Evolutionary conservation across 2,113 vertebrate species (phyloP).

Genomic region (Eublepharis macularius): DNA sequence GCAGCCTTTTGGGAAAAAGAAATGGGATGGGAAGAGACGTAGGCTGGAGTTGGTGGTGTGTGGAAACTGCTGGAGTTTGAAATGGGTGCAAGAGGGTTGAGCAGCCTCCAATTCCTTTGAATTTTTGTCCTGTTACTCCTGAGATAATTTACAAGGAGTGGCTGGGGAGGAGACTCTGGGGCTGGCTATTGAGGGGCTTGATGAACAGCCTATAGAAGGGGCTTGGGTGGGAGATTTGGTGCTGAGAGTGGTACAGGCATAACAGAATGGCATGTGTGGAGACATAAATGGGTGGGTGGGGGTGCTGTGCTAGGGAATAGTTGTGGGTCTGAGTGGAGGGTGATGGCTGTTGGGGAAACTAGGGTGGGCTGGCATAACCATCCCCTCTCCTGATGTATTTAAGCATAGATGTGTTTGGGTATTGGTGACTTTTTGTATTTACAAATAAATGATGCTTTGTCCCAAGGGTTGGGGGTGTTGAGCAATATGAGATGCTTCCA

Average conservation of each 20-base stretch:
- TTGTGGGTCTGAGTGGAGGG: background rate
- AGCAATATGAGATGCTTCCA: background rate
- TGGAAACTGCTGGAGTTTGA: background rate
- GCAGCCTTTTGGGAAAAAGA: background rate
- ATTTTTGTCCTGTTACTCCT: background rate
- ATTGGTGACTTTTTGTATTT: background rate
- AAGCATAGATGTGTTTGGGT: background rate
- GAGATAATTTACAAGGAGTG: background rate
- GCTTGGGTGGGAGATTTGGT: no score
- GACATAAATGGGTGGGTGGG: no score
- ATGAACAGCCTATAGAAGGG: background rate
- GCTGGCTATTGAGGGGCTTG: background rate
- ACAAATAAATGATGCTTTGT: background rate
- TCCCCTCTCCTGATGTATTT: background rate
- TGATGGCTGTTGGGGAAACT: background rate
- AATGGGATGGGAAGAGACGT: background rate
- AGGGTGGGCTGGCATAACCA: background rate
- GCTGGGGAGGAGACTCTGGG: background rate
- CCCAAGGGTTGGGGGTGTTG: background rate
- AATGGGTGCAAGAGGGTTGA: background rate
- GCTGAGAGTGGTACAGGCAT: no score
- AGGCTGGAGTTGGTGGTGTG: background rate
- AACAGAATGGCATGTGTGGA: no score
- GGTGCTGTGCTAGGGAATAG: no score
- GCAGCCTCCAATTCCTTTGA: no score